Percentiles rank a stretch among this genome's conserved stretches.
Evolutionary conservation across 2,888 invertebrate species (phyloP).

Genomic region (Cephus sareptanus): DNA sequence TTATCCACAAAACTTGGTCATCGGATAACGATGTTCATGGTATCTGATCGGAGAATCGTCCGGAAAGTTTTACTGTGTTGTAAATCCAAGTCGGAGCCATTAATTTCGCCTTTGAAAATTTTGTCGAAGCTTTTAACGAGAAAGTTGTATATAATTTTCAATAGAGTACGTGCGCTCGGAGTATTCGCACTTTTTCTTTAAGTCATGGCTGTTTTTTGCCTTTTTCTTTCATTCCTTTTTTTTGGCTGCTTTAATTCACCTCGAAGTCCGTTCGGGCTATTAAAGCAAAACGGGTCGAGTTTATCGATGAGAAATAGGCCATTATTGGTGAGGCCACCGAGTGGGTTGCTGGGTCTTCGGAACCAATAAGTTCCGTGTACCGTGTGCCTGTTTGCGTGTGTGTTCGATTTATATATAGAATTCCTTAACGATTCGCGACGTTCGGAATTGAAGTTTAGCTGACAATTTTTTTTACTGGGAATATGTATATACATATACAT

Average conservation of each 20-base stretch:
- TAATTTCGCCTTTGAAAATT: background rate
- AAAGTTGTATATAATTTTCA: no score
- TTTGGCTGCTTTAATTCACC: background rate
- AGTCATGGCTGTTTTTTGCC: background rate
- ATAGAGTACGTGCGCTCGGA: no score
- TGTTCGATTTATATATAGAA: background rate
- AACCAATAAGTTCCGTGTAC: background rate
- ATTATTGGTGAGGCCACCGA: background rate
- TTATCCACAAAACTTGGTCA: no score
- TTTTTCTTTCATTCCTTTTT: background rate
- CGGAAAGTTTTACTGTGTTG: background rate
- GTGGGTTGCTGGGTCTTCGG: background rate
- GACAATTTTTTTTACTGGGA: background rate
- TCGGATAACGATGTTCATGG: background rate
- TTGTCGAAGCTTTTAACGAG: background rate
- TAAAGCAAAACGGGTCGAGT: background rate
- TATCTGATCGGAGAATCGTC: background rate
- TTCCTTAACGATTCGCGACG: background rate
- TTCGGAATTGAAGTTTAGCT: background rate
- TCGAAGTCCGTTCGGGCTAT: background rate
- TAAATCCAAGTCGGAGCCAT: background rate
- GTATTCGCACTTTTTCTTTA: background rate
- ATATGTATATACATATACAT: no score
- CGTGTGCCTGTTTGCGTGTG: no score
- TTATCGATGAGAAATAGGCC: background rate